phyloP scores from a whole-genome alignment of 2,888 invertebrate species.

The Baronia brevicornis region DNA sequence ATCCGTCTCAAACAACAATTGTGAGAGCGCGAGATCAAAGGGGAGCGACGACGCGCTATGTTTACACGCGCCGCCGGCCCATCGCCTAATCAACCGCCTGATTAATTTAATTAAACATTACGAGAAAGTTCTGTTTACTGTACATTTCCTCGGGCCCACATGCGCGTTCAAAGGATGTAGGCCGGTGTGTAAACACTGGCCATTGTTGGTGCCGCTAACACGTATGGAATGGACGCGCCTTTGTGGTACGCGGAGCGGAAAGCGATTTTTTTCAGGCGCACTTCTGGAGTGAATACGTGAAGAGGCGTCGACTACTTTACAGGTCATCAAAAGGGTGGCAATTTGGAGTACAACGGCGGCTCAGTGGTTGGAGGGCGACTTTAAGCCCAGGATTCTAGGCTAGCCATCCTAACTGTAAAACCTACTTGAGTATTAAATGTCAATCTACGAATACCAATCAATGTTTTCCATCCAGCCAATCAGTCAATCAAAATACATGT shows the following conservation, averaged over 20 bases:
- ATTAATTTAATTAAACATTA: constrained; percentile 77
- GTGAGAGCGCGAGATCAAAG: constrained; percentile 65
- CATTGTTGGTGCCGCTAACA: constrained; percentile 47
- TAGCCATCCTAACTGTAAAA: too few relatives aligned
- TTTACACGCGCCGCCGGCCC: constrained; percentile 67
- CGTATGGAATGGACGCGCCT: constrained; percentile 21
- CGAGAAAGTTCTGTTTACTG: constrained; percentile 74
- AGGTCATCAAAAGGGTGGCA: too few relatives aligned
- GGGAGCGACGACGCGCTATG: constrained; percentile 47
- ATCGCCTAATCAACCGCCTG: constrained; percentile 74
- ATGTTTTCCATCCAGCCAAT: too few relatives aligned
- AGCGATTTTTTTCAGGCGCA: constrained; percentile 21
- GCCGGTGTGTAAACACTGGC: constrained; percentile 61
- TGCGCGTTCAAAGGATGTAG: constrained; percentile 71
- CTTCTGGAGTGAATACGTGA: too few relatives aligned
- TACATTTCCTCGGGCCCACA: constrained; percentile 73
- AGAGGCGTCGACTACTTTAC: too few relatives aligned
- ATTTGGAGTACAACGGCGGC: too few relatives aligned
- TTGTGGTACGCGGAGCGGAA: constrained; percentile 22
- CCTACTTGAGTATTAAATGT: too few relatives aligned
- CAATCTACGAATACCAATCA: too few relatives aligned
- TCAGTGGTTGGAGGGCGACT: too few relatives aligned
- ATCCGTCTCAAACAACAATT: constrained; percentile 41
- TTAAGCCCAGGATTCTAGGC: too few relatives aligned
- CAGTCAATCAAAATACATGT: too few relatives aligned